These are phyloP conservation scores for Erethizon dorsatum DNA, from an alignment of 2,797 vertebrate genomes.

Conservation along the genomic window DNA sequence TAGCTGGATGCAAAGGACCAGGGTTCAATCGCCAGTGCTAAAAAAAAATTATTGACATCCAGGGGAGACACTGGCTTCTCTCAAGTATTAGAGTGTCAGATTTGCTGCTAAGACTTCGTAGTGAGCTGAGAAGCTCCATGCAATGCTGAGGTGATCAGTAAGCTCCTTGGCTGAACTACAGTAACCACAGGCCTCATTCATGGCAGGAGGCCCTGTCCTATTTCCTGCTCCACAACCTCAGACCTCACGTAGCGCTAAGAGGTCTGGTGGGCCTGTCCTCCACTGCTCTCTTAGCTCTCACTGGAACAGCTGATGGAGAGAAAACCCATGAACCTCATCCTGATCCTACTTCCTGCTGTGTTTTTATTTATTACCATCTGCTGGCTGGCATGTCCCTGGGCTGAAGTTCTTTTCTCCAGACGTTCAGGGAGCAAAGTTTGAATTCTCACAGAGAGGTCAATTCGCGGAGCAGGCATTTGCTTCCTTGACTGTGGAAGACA, in stretches of 20 bases:
- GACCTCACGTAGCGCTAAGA: background rate
- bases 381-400: background rate
- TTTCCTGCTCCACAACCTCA: accelerated
- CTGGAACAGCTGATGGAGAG: background rate
- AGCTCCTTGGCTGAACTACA: background rate
- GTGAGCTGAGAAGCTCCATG: background rate
- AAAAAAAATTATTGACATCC: background rate
- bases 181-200: background rate
- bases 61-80: background rate
- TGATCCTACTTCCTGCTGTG: conserved; percentile 18
- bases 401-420: conserved; percentile 72
- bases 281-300: background rate
- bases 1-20: background rate
- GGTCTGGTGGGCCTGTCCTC: background rate
- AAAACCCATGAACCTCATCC: background rate
- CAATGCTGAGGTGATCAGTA: background rate
- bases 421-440: conserved; percentile 11
- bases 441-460: conserved; percentile 65
- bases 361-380: conserved; percentile 60
- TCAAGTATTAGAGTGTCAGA: background rate
- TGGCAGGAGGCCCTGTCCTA: background rate
- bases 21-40: background rate
- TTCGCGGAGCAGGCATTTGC: conserved; percentile 45
- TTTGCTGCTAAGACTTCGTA: background rate
- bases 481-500: conserved; percentile 54